Evolutionary conservation across 2,888 invertebrate species (phyloP).

Genomic region (Eudasyphora cyanicolor): DNA sequence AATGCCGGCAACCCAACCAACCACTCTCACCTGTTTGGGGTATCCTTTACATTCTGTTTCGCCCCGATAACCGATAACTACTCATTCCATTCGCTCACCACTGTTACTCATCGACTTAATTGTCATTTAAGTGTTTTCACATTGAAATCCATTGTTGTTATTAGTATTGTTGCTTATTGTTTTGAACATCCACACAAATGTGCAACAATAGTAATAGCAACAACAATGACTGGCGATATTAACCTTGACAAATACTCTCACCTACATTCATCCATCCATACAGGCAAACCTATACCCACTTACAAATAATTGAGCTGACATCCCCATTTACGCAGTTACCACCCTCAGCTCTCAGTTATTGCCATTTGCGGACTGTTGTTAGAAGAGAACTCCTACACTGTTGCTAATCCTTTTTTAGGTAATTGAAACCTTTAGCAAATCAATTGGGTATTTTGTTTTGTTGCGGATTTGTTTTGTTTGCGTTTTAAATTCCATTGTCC

Average conservation of each 20-base stretch:
- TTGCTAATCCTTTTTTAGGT: background rate
- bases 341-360: background rate
- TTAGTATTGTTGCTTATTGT: slow-evolving; percentile 21
- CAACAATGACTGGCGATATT: background rate
- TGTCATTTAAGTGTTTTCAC: slow-evolving; percentile 50
- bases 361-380: background rate
- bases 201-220: background rate
- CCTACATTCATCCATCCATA: background rate
- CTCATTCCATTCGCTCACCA: slow-evolving; percentile 25
- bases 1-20: background rate
- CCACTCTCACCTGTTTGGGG: background rate
- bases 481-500: background rate
- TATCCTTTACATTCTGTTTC: background rate
- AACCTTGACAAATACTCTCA: slow-evolving; percentile 33
- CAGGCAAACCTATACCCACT: too few species aligned
- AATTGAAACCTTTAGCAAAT: background rate
- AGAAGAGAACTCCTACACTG: background rate
- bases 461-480: background rate
- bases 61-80: background rate
- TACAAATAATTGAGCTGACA: too few species aligned
- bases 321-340: background rate
- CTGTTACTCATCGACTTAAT: slow-evolving; percentile 40
- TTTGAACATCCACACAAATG: background rate
- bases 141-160: slow-evolving; percentile 46
- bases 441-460: too few species aligned